Evolutionary conservation across 2,888 invertebrate genomes (phyloP).

Genomic region (Drosophila barbarae): DNA sequence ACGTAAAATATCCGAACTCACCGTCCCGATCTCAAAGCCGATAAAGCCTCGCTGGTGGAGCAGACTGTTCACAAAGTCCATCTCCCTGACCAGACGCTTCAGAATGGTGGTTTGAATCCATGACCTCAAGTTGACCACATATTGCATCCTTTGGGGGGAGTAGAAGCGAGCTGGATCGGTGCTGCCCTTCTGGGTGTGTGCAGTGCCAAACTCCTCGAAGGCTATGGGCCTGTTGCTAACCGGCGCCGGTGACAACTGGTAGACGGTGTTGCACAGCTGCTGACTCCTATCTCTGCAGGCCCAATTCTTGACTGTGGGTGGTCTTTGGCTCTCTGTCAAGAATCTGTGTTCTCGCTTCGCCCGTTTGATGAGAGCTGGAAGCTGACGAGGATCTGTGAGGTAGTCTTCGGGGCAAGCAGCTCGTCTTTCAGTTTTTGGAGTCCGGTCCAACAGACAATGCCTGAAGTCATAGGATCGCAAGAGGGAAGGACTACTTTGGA

Average conservation of each 20-base stretch:
- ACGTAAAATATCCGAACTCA: slow-evolving; percentile 86
- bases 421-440: neutral
- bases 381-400: slow-evolving; percentile 81
- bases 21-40: slow-evolving; percentile 84
- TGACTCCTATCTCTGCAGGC: slow-evolving; percentile 49
- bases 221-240: slow-evolving; percentile 70
- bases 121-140: slow-evolving; percentile 88
- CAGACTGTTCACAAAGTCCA: slow-evolving; percentile 85
- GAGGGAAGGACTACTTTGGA: rapidly evolving
- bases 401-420: slow-evolving; percentile 68
- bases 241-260: slow-evolving; percentile 77
- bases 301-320: slow-evolving; percentile 40
- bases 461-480: slow-evolving; percentile 50
- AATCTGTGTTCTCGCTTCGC: slow-evolving; percentile 64
- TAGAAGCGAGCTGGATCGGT: slow-evolving; percentile 69
- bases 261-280: slow-evolving; percentile 75
- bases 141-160: slow-evolving; percentile 85
- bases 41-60: slow-evolving; percentile 85
- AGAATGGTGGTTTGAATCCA: slow-evolving; percentile 93
- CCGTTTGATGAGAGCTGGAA: slow-evolving; percentile 44
- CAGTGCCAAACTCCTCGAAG: slow-evolving; percentile 76
- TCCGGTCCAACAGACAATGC: neutral
- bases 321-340: slow-evolving; percentile 25
- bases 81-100: slow-evolving; percentile 86
- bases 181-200: neutral